phyloP scores from a whole-genome alignment of 2,113 vertebrate species.

The Eurypyga helias region DNA sequence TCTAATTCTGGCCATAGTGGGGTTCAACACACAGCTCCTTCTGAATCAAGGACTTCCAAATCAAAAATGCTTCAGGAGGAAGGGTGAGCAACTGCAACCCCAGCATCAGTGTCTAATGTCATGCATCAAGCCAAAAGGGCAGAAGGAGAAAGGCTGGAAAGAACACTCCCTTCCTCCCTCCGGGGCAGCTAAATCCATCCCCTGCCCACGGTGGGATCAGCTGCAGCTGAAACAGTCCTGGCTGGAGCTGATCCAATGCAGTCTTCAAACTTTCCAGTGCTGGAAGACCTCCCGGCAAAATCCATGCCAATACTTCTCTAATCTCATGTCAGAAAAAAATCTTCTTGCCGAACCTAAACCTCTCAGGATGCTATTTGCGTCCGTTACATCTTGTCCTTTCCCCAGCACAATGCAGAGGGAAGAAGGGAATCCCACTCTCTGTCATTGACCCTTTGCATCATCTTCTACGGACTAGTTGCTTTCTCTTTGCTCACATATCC shows the following conservation, averaged over 20 bases:
- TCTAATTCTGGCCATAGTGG: neutral
- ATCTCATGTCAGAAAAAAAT: slow-evolving; percentile 4
- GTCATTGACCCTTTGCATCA: fast-evolving
- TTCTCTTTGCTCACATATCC: neutral
- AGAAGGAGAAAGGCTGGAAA: slow-evolving; percentile 9
- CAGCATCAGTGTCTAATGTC: neutral
- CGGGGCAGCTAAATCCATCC: slow-evolving; percentile 20
- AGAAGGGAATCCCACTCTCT: neutral
- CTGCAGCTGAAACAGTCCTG: slow-evolving; percentile 1
- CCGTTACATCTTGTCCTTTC: neutral
- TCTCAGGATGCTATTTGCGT: neutral
- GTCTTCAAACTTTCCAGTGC: slow-evolving; percentile 36
- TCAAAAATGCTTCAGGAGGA: neutral
- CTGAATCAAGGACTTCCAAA: neutral
- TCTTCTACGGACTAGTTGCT: neutral
- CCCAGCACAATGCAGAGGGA: neutral
- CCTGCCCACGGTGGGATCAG: slow-evolving; percentile 18
- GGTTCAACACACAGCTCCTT: neutral
- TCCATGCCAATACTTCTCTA: neutral
- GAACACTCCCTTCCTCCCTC: slow-evolving; percentile 27
- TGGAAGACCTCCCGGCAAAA: slow-evolving; percentile 20
- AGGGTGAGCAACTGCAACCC: neutral
- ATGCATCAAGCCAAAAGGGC: neutral
- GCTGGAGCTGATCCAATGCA: slow-evolving; percentile 2
- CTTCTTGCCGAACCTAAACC: neutral